phyloP scores from a whole-genome alignment of 2,888 invertebrate species.

The Diplolepis rosae region DNA sequence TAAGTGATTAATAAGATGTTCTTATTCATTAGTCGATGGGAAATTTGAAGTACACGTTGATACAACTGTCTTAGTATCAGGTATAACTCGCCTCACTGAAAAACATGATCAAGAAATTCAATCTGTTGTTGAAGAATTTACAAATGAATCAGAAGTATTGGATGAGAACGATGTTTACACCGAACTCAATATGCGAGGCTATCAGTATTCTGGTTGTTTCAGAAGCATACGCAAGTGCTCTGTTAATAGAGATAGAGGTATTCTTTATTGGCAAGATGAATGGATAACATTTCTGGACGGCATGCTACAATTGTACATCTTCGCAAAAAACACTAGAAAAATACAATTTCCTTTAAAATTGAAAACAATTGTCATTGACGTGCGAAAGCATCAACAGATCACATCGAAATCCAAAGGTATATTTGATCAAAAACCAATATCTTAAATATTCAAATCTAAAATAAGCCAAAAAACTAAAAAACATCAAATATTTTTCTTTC shows the following conservation, averaged over 20 bases:
- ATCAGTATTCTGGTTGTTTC: conserved; percentile 75
- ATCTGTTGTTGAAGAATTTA: neutral
- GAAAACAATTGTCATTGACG: conserved; percentile 76
- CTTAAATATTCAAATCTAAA: no score
- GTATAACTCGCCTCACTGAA: conserved; percentile 78
- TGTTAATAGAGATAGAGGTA: conserved; percentile 67
- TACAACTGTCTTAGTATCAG: conserved; percentile 81
- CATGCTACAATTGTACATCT: conserved; percentile 78
- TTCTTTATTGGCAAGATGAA: conserved; percentile 77
- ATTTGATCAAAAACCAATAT: neutral
- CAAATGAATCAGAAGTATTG: conserved; percentile 28
- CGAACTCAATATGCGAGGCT: conserved; percentile 75
- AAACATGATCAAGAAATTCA: conserved; percentile 61
- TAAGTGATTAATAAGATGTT: neutral
- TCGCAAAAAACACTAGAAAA: conserved; percentile 72
- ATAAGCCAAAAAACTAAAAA: no score
- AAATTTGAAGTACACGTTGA: conserved; percentile 79
- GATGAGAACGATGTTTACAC: conserved; percentile 68
- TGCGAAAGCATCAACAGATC: neutral
- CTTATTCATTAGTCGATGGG: conserved; percentile 57
- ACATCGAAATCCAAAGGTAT: neutral
- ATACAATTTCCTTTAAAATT: conserved; percentile 77
- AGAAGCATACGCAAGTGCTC: conserved; percentile 75
- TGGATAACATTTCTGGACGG: conserved; percentile 82
- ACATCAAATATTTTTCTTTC: no score